phyloP scores from a whole-genome alignment of 2,888 invertebrate genomes.

The Molorchus minor region DNA sequence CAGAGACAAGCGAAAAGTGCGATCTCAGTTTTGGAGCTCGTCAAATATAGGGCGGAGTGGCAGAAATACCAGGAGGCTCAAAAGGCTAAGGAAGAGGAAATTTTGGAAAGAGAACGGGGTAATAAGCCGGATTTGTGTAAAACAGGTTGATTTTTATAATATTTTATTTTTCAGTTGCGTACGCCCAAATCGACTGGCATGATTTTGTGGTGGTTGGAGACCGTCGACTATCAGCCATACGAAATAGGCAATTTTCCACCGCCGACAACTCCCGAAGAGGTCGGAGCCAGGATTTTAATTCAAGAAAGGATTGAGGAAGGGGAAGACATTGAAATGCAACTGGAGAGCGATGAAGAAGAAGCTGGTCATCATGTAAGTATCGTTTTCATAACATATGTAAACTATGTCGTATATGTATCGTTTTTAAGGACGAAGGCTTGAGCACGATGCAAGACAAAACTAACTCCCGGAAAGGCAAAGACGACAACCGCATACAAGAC shows the following conservation, averaged over 20 bases:
- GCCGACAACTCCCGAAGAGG: slow-evolving; percentile 96
- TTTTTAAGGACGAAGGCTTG: slow-evolving; percentile 64
- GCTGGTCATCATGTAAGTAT: slow-evolving; percentile 48
- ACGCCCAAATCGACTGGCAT: slow-evolving; percentile 99
- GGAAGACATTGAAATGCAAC: slow-evolving; percentile 89
- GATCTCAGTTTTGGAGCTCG: slow-evolving; percentile 81
- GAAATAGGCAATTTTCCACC: slow-evolving; percentile 97
- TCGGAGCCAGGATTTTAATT: slow-evolving; percentile 92
- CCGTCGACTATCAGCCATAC: slow-evolving; percentile 97
- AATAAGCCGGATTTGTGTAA: slow-evolving; percentile 43
- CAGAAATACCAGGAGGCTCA: slow-evolving; percentile 93
- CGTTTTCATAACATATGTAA: neutral
- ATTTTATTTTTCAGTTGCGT: slow-evolving; percentile 70
- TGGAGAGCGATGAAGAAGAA: slow-evolving; percentile 81
- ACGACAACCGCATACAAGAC: slow-evolving; percentile 79
- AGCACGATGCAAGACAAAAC: slow-evolving; percentile 75
- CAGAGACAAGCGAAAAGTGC: slow-evolving; percentile 78
- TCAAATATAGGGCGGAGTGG: slow-evolving; percentile 96
- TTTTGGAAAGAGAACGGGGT: slow-evolving; percentile 91
- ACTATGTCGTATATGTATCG: neutral
- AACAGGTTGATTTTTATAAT: slow-evolving; percentile 6
- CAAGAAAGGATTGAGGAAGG: slow-evolving; percentile 83
- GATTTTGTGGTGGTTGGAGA: slow-evolving; percentile 99
- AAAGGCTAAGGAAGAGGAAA: slow-evolving; percentile 92
- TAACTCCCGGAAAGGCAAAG: slow-evolving; percentile 63